A percentile compares a stretch with the other conserved stretches of the same genome.
Conservation (phyloP, 2,888 invertebrate species). For the Phragmatobia fuliginosa region DNA sequence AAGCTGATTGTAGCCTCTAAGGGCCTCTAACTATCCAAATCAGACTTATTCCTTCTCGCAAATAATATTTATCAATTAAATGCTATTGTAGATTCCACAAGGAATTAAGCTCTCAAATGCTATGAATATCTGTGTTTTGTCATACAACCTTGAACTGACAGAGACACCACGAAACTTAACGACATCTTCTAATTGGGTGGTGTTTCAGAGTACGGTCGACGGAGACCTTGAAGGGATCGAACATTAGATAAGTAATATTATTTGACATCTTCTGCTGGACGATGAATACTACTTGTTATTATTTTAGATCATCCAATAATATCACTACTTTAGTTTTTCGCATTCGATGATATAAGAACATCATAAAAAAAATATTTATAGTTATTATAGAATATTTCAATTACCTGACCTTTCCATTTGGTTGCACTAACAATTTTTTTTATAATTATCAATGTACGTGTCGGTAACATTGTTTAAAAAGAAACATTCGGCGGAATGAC, state of each 20-base stretch:
- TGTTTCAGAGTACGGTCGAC: neutral
- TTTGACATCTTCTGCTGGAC: neutral
- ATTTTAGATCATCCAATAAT: neutral
- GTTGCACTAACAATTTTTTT: neutral
- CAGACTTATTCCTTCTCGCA: neutral
- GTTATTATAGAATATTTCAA: neutral
- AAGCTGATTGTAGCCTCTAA: too few species aligned
- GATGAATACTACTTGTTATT: neutral
- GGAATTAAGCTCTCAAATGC: conserved; percentile 8
- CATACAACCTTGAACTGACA: conserved; percentile 1
- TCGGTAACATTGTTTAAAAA: too few species aligned
- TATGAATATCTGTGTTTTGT: conserved; percentile 14
- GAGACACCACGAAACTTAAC: neutral
- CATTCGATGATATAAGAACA: neutral
- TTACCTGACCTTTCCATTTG: neutral
- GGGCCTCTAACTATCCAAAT: too few species aligned
- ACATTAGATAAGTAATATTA: neutral
- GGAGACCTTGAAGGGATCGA: neutral
- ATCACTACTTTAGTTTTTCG: neutral
- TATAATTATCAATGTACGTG: too few species aligned
- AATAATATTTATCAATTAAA: neutral
- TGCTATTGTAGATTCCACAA: neutral
- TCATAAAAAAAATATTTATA: neutral
- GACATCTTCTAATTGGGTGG: neutral
- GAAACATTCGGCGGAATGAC: too few species aligned